Percentiles rank a stretch among this genome's conserved stretches.
Evolutionary conservation across 1,140 invertebrate genomes (phyloP).

Genomic region (Bombus affinis): DNA sequence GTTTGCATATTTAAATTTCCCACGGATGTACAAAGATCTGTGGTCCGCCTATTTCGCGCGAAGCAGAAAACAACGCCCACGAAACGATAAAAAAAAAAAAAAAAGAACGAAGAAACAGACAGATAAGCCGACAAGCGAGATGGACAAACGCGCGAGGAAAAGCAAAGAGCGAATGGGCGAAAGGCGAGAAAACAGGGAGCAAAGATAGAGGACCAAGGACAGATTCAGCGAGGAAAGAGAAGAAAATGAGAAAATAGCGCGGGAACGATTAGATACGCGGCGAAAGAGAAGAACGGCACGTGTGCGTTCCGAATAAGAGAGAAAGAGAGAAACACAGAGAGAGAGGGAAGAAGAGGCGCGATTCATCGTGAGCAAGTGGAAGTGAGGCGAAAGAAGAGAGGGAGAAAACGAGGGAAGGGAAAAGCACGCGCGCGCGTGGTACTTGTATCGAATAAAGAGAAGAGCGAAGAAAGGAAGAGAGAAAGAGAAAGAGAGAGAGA

Average conservation of each 20-base stretch:
- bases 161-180: not conserved
- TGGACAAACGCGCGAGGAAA: not conserved
- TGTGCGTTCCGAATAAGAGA: not conserved
- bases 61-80: too few species aligned
- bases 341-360: not conserved
- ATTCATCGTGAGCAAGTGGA: not conserved
- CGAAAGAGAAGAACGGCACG: constrained; percentile 24
- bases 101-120: not conserved
- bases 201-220: not conserved
- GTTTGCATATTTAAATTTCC: too few species aligned
- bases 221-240: not conserved
- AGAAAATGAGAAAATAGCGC: not conserved
- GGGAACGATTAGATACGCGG: constrained; percentile 19
- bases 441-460: constrained; percentile 9
- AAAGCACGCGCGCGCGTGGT: not conserved
- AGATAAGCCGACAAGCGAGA: not conserved
- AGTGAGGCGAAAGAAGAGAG: not conserved
- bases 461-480: not conserved
- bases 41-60: too few species aligned
- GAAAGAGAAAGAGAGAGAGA: not conserved
- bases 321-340: not conserved
- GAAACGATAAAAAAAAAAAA: not conserved
- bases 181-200: not conserved
- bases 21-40: too few species aligned
- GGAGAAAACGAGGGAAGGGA: not conserved